Evolutionary conservation across 2,113 vertebrate genomes (phyloP).

Genomic region (Zosterops borbonicus): DNA sequence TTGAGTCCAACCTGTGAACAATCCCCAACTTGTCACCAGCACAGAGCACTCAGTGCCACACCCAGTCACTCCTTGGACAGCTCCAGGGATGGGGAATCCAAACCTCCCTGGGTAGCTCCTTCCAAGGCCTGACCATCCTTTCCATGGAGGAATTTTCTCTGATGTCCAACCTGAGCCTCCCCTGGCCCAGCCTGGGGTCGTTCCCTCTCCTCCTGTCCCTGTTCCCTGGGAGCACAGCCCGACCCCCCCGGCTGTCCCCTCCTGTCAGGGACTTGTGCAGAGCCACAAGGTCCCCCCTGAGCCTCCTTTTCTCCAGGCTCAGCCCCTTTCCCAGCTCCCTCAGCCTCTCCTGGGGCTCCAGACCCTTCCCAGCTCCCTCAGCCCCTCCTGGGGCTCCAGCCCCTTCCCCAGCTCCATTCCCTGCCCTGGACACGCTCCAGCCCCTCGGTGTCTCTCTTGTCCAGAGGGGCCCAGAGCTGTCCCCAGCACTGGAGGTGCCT

Average conservation of each 20-base stretch:
- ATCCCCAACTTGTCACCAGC: not conserved
- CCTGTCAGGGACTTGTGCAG: too few species aligned
- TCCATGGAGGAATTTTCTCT: too few species aligned
- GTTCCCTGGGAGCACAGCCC: too few species aligned
- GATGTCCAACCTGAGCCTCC: too few species aligned
- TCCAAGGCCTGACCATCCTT: not conserved
- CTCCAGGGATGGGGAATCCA: too few species aligned
- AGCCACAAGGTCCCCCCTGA: too few species aligned
- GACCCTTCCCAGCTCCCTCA: not conserved
- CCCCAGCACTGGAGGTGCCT: not conserved
- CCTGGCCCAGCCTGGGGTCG: too few species aligned
- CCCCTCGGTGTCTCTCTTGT: not conserved
- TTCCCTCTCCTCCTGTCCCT: too few species aligned
- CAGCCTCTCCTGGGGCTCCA: too few species aligned
- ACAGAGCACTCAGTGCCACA: not conserved
- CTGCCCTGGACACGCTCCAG: not conserved
- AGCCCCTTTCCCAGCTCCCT: too few species aligned
- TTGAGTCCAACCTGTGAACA: accelerated
- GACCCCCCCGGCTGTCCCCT: too few species aligned
- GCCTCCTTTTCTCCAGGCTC: too few species aligned
- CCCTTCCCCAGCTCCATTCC: not conserved
- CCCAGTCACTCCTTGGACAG: not conserved
- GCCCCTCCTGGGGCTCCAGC: not conserved
- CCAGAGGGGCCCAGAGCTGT: not conserved
- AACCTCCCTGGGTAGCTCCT: not conserved